phyloP scores from a whole-genome alignment of 2,888 invertebrate species.

The Coelopa pilipes region DNA sequence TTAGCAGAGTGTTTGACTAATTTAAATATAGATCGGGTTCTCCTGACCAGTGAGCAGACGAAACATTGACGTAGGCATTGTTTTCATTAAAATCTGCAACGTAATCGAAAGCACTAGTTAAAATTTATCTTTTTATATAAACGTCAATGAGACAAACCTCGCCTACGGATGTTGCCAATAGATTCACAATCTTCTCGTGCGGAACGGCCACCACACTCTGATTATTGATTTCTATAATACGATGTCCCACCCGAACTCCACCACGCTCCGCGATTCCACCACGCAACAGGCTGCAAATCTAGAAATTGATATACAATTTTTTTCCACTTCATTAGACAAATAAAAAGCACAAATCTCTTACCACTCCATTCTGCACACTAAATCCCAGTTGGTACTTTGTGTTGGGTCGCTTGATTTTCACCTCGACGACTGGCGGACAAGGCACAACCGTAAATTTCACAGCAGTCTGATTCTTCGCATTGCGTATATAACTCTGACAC shows the following conservation, averaged over 20 bases:
- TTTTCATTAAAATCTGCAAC: constrained; percentile 98
- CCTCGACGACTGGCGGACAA: constrained; percentile 99
- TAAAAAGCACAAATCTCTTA: constrained; percentile 66
- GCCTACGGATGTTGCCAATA: constrained; percentile 98
- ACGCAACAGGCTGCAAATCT: constrained; percentile 97
- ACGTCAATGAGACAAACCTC: constrained; percentile 76
- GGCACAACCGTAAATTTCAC: constrained; percentile 99
- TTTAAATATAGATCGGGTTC: constrained; percentile 96
- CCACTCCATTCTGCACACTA: constrained; percentile 99
- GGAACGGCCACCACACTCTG: constrained; percentile 99
- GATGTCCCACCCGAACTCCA: constrained; percentile 97
- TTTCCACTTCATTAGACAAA: no score
- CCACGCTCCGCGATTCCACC: constrained; percentile 99
- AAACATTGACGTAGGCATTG: constrained; percentile 99
- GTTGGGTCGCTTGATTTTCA: constrained; percentile 98
- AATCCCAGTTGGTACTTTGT: constrained; percentile 99
- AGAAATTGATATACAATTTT: constrained; percentile 22
- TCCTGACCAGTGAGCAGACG: constrained; percentile 98
- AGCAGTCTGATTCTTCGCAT: constrained; percentile 97
- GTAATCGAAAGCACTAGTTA: neutral
- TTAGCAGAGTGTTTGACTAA: constrained; percentile 25
- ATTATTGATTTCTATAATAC: constrained; percentile 99
- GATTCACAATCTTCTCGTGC: constrained; percentile 98
- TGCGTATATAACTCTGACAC: constrained; percentile 99
- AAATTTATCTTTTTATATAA: neutral